Evolutionary conservation across 2,113 vertebrate genomes (phyloP), one percentile per base, ranked within the genome.

Genomic region (Lontra canadensis): DNA sequence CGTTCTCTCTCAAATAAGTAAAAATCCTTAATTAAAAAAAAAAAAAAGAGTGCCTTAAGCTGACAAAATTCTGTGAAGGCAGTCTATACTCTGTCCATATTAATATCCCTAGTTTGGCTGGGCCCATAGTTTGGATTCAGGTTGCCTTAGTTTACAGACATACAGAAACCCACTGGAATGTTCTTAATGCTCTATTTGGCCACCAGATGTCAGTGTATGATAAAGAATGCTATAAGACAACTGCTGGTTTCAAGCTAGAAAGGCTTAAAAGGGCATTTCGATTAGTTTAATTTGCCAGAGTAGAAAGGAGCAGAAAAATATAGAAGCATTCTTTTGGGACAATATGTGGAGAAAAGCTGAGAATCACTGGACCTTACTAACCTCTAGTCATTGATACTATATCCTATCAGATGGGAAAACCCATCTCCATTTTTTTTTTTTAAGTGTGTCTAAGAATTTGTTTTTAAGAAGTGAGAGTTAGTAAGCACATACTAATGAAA

Each of bases 191-290:
- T 88, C 67, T 42, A 0, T 92, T 61, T 96, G 97, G 88, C 98
- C 98, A 98, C 97, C 81, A 98, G 98, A 96, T 98, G 98, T 97
- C 98, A 98, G 71, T 97, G 52, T 94, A 80, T 0, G 36, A 94
- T 87, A 96, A 97, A 82, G 92, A 96, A 98, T 91, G 63, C 82
- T 94, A 20, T 29, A 57, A 87, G 2, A 49, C 21, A 5, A 11
- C 1, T 6, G 42, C 14, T 55, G 61, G 73, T 65, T 78, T 94
- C 59, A 11, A 71, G 49, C 14, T 31, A 26, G 12, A 61, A n/a
- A 71, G 44, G 18, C 29, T 49, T 39, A n/a, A 81, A 47, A 71
- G 67, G 14, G 4, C 9, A 23, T 90, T 85, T 49, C 7, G 6
- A 8, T 49, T 21, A 82, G 25, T 97, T 84, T 52, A 26, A n/a